A percentile compares a stretch with the other conserved stretches of the same genome.
phyloP scores from a whole-genome alignment of 2,888 invertebrate genomes.

The Hyalella azteca region DNA sequence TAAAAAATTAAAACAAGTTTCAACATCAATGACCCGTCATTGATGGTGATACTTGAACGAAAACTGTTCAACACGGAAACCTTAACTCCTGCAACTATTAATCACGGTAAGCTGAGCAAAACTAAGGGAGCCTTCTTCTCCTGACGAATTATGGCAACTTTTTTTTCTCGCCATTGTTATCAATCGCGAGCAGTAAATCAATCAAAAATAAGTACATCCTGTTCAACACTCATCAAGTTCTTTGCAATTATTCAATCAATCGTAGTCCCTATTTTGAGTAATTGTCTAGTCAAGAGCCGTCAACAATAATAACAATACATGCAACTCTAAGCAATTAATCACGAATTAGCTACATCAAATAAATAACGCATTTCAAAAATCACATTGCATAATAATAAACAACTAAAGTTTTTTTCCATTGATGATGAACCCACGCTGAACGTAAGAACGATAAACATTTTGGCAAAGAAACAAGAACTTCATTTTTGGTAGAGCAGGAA shows the following conservation, averaged over 20 bases:
- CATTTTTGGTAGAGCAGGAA: too few species aligned
- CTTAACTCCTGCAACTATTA: background rate
- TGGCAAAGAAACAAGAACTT: slow-evolving; percentile 9
- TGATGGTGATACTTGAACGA: background rate
- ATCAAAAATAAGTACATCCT: too few species aligned
- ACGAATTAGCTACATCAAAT: slow-evolving; percentile 32
- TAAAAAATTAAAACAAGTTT: background rate
- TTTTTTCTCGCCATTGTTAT: too few species aligned
- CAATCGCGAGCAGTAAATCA: too few species aligned
- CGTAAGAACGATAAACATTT: background rate
- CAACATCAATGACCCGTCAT: background rate
- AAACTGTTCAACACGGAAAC: background rate
- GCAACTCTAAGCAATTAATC: slow-evolving; percentile 27
- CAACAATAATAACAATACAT: slow-evolving; percentile 36
- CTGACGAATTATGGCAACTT: too few species aligned
- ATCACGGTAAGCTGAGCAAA: background rate
- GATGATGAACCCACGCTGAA: background rate
- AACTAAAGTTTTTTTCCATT: slow-evolving; percentile 19
- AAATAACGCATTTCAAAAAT: slow-evolving; percentile 24
- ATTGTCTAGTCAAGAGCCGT: background rate
- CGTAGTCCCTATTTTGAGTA: too few species aligned
- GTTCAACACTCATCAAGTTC: too few species aligned
- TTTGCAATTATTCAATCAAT: too few species aligned
- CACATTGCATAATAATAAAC: slow-evolving; percentile 28
- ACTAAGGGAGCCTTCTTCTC: background rate